phyloP scores from a whole-genome alignment of 2,797 vertebrate genomes.

The Neoniphon sammara region DNA sequence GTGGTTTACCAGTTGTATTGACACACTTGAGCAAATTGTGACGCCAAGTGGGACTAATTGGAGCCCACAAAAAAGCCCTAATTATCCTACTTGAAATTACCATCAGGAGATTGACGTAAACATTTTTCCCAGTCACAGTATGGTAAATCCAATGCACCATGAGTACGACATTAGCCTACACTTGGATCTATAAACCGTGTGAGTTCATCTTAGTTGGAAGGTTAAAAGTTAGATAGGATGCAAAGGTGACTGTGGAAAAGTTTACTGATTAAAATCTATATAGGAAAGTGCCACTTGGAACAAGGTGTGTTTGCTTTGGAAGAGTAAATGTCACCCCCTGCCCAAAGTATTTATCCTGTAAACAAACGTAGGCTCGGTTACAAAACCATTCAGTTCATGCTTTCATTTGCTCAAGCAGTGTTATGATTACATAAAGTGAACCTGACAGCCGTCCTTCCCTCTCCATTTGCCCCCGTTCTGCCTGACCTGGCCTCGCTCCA shows the following conservation, averaged over 20 bases:
- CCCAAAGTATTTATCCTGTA: constrained; percentile 46
- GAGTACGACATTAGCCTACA: not conserved
- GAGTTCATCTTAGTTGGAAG: not conserved
- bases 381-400: constrained; percentile 48
- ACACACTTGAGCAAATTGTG: too few species aligned
- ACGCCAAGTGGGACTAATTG: too few species aligned
- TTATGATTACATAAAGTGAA: constrained; percentile 44
- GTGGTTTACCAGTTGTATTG: too few species aligned
- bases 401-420: constrained; percentile 19
- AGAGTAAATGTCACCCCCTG: constrained; percentile 17
- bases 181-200: not conserved
- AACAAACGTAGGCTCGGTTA: constrained; percentile 55
- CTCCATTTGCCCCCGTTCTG: not conserved
- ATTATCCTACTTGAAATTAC: too few species aligned
- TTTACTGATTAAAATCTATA: not conserved
- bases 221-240: not conserved
- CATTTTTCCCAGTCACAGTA: too few species aligned
- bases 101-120: too few species aligned
- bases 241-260: not conserved
- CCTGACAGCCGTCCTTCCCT: not conserved
- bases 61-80: too few species aligned
- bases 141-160: too few species aligned
- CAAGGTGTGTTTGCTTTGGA: constrained; percentile 23
- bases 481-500: constrained; percentile 13
- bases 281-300: not conserved